Base-by-base conservation (phyloP, 2,888 invertebrate genomes). In the Lasioglossum oenotherae region DNA sequence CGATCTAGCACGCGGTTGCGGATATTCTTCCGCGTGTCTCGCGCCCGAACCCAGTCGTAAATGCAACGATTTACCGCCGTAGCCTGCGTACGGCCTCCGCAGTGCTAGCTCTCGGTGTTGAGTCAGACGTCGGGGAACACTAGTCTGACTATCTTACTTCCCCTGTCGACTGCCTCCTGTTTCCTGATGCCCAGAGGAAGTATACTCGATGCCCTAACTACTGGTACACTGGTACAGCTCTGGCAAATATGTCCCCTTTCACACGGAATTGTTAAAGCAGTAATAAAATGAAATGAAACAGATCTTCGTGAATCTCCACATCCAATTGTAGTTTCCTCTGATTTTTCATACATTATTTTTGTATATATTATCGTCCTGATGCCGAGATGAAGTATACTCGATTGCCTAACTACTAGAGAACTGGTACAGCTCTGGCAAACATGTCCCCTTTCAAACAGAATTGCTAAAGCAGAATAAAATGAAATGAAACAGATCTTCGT, bases 1-100 rank as follows among this genome's bases (percentile, higher is more conserved):
- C 89, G 90, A 90, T 90, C 84, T 85, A 67, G 44, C 82, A 71
- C 89, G 79, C 82, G 82, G 84, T 57, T 83, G 82, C 89, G 84
- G 88, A 90, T 90, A 89, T 82, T 81, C 79, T 84, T 86, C 85
- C 87, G 88, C 84, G 90, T 89, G 90, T 90, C 90, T 81, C 78
- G 83, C 75, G 64, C 41, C 16, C 60, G 76, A 49, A 69, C 19
- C 69, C 44, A 64, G 27, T 85, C 82, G 83, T 89, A 88, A 89
- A 88, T 79, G 88, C 76, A 69, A 73, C 72, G 69, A 75, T 84
- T 82, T 78, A 69, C 71, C 86, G 74, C 57, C 35, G 23, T 73
- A 4, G 53, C 6, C 35, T 71, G 16, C 31, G 38, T n/a, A 23
- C 73, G 19, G n/a, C 46, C 35, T 41, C 71, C 35, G 27, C 27